Evolutionary conservation across 2,888 invertebrate species (phyloP).

Genomic region (Cephus sareptanus): DNA sequence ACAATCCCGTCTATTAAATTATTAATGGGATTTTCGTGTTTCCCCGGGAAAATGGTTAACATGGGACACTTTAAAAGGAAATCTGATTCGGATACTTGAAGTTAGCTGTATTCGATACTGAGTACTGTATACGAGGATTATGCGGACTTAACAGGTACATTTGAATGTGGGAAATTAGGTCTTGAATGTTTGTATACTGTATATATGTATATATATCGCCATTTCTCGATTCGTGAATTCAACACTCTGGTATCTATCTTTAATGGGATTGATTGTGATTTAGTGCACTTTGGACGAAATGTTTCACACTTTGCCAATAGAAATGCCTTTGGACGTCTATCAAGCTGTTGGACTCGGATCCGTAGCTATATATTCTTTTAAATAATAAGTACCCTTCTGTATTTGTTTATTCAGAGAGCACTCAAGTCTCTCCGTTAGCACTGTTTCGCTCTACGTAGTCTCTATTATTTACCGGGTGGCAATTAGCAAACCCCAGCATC

Average conservation of each 20-base stretch:
- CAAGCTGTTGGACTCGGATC: neutral
- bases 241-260: neutral
- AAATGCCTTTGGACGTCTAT: neutral
- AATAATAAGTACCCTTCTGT: slow-evolving; percentile 39
- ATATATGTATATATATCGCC: neutral
- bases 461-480: slow-evolving; percentile 58
- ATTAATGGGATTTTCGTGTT: slow-evolving; percentile 59
- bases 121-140: neutral
- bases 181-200: neutral
- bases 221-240: neutral
- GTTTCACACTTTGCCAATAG: neutral
- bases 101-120: neutral
- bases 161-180: neutral
- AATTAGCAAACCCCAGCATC: slow-evolving; percentile 58
- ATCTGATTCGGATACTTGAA: slow-evolving; percentile 23
- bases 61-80: slow-evolving; percentile 34
- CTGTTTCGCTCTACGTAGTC: slow-evolving; percentile 29
- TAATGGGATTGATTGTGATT: neutral
- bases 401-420: slow-evolving; percentile 64
- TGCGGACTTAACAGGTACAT: neutral
- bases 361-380: neutral
- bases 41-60: slow-evolving; percentile 26
- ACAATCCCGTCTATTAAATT: slow-evolving; percentile 41
- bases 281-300: neutral
- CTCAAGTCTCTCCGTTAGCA: slow-evolving; percentile 46